These are phyloP conservation scores for Coenonympha arcania DNA, from an alignment of 2,888 invertebrate species.

Conservation along the genomic window DNA sequence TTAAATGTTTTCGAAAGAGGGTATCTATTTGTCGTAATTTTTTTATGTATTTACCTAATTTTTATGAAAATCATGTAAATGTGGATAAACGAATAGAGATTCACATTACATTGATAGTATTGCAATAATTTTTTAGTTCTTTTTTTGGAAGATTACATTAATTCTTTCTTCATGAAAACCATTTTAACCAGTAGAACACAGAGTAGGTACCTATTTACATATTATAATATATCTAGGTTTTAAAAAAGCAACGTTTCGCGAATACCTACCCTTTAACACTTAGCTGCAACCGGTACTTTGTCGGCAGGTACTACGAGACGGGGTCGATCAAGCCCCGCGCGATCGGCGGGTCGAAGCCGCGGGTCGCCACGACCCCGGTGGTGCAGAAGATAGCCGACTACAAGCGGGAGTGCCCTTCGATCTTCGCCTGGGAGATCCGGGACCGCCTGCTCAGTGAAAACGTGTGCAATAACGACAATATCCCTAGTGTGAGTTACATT, in stretches of 20 bases:
- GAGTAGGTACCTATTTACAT: too few species aligned
- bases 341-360: slow-evolving; percentile 96
- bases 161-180: too few species aligned
- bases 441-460: slow-evolving; percentile 94
- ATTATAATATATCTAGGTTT: not conserved
- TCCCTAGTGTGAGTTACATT: slow-evolving; percentile 91
- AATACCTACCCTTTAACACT: not conserved
- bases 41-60: too few species aligned
- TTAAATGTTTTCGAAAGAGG: too few species aligned
- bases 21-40: too few species aligned
- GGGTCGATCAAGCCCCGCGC: slow-evolving; percentile 97
- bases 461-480: slow-evolving; percentile 97
- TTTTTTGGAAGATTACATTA: too few species aligned
- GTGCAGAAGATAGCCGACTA: slow-evolving; percentile 97
- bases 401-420: slow-evolving; percentile 97
- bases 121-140: too few species aligned
- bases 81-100: too few species aligned
- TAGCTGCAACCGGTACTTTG: slow-evolving; percentile 41
- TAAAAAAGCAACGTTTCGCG: not conserved
- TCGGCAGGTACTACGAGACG: slow-evolving; percentile 95
- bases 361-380: slow-evolving; percentile 94
- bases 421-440: slow-evolving; percentile 99
- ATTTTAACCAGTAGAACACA: too few species aligned
- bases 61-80: too few species aligned
- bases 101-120: too few species aligned